Evolutionary conservation across 2,797 vertebrate genomes (phyloP).

Genomic region (Neolamprologus multifasciatus): DNA sequence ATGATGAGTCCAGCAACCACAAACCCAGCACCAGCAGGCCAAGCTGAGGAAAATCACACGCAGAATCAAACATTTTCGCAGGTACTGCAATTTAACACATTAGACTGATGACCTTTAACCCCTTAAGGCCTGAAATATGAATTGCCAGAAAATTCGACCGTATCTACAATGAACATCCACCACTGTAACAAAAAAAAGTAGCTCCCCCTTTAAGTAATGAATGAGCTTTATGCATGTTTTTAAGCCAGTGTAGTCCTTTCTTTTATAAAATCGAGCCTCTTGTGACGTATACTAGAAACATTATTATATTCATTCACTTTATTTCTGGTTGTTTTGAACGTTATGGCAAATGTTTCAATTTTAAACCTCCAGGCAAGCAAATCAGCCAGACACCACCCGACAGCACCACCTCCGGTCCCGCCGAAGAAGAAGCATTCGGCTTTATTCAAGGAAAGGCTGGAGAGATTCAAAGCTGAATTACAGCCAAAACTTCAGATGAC

Average conservation of each 20-base stretch:
- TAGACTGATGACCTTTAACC: neutral
- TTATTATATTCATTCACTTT: neutral
- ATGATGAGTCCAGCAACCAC: neutral
- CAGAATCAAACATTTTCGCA: neutral
- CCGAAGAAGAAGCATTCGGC: neutral
- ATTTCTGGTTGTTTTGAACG: neutral
- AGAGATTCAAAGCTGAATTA: neutral
- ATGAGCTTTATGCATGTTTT: neutral
- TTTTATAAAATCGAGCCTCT: neutral
- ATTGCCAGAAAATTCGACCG: rapidly evolving
- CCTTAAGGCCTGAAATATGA: neutral
- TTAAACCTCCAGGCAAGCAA: neutral
- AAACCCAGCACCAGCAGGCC: neutral
- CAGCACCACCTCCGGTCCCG: neutral
- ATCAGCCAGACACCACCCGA: too few species aligned
- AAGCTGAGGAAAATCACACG: neutral
- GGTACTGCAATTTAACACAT: neutral
- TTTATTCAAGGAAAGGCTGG: neutral
- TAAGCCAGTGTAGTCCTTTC: neutral
- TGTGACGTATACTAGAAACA: neutral
- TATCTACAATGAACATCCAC: neutral
- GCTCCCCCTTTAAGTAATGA: neutral
- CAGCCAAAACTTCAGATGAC: neutral
- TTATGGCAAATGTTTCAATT: neutral
- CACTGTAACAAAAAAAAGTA: neutral